phyloP scores from a whole-genome alignment of 2,888 invertebrate genomes.

The Hypercompe scribonia region DNA sequence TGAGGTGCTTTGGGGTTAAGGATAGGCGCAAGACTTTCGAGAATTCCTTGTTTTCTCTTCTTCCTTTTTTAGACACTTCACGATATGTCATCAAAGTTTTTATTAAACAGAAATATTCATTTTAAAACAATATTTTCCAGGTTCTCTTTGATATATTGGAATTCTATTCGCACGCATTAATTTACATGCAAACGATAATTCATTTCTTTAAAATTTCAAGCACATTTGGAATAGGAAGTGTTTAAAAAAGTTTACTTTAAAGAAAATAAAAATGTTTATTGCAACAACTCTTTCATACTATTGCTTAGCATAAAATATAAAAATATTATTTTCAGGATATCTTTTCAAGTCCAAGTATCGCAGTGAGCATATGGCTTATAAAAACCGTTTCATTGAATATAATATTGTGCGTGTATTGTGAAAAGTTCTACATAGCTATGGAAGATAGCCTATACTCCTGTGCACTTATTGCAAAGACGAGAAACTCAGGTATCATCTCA shows the following conservation, averaged over 20 bases:
- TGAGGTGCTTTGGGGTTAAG: too few relatives aligned
- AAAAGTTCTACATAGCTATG: not conserved
- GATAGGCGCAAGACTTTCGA: too few relatives aligned
- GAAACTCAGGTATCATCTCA: not conserved
- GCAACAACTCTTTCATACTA: too few relatives aligned
- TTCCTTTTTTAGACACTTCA: too few relatives aligned
- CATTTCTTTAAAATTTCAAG: not conserved
- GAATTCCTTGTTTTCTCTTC: too few relatives aligned
- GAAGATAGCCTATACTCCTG: not conserved
- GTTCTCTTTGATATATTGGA: constrained; percentile 10
- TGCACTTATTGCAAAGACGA: not conserved
- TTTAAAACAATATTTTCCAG: not conserved
- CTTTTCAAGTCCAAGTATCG: not conserved
- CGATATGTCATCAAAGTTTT: too few relatives aligned
- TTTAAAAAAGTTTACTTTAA: too few relatives aligned
- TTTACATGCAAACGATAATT: not conserved
- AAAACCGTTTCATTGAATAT: not conserved
- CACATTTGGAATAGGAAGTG: not conserved
- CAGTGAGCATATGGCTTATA: not conserved
- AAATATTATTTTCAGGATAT: not conserved
- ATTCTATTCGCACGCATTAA: constrained; percentile 7
- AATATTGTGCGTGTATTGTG: not conserved
- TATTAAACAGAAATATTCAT: not conserved
- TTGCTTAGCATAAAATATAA: too few relatives aligned
- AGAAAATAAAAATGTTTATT: too few relatives aligned